Base-by-base conservation (phyloP, 2,888 invertebrate species). In the Enoplolaimus lenunculus region DNA sequence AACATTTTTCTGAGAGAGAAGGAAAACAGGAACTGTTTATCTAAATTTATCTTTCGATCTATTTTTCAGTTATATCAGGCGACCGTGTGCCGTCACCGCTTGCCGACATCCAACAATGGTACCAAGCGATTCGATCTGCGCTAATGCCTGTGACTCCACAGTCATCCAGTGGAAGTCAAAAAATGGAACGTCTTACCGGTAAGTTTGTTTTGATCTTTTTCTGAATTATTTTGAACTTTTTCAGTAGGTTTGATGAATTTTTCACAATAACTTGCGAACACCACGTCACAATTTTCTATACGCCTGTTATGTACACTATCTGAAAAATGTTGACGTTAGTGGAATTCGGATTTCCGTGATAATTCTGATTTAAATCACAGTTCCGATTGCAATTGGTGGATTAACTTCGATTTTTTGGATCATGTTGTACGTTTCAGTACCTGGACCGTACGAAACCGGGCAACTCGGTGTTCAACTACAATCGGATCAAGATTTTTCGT, bases 121-220 rank as follows among this genome's bases (percentile, higher is more conserved):
- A 95, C 83, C 89, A 89, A 16, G 89, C 90, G 72, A 88, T 98
- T 74, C 85, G 91, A 29, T 93, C 93, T 83, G 95, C 94, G 60
- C 85, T 92, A 74, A 88, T 97, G 88, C 97, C 97, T 67, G 92
- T 95, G 75, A 90, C 90, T 69, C 84, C 85, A 35, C 83, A 85
- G 72, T 77, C 78, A 34, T 75, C 75, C 30, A 71, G 69, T 7
- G 74, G 71, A 74, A 34, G 34, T 7, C 33, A 29, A n/a, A 66
- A 34, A 26, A 66, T 66, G 67, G 67, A 66, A 66, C 31, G 67
- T n/a, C 31, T 66, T n/a, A 66, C 29, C 60, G 69, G 69, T 69
- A 16, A 45, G 45, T 45, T 45, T n/a, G n/a, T n/a, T n/a, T n/a
- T 45, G 21, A 45, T 45, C 7, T 13, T 45, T 45, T 7, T 13